Conservation (phyloP, 2,888 invertebrate species). For the Catocala sponsa region DNA sequence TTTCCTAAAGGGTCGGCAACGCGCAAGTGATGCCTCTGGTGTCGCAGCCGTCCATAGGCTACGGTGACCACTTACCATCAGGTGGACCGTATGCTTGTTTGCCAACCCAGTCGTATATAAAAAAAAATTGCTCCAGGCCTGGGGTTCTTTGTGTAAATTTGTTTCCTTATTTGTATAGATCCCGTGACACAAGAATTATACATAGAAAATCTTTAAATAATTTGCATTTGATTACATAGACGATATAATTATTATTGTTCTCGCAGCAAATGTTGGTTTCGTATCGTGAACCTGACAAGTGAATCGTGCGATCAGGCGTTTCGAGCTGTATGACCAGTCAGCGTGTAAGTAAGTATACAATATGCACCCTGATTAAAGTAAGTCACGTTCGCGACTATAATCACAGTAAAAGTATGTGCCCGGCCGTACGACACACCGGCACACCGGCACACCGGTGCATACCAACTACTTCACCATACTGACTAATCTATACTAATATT, state of each 20-base stretch:
- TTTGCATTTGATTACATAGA: background rate
- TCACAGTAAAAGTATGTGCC: conserved; percentile 46
- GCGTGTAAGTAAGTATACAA: conserved; percentile 9
- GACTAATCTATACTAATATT: too few relatives aligned
- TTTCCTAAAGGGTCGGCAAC: too few relatives aligned
- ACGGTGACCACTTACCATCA: too few relatives aligned
- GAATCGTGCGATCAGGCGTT: conserved; percentile 12
- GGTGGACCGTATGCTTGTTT: too few relatives aligned
- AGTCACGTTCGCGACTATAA: conserved; percentile 40
- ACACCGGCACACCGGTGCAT: conserved; percentile 27
- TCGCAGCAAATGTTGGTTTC: background rate
- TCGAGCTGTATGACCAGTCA: conserved; percentile 16
- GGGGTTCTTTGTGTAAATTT: too few relatives aligned
- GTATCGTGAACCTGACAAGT: background rate
- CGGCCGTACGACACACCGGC: conserved; percentile 11
- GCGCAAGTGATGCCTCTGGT: too few relatives aligned
- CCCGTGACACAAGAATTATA: too few relatives aligned
- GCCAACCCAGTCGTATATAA: too few relatives aligned
- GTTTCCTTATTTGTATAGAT: too few relatives aligned
- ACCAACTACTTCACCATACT: conserved; percentile 12
- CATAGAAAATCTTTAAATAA: too few relatives aligned
- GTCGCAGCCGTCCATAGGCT: too few relatives aligned
- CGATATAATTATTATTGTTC: background rate
- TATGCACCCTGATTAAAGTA: conserved; percentile 5
- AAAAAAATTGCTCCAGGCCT: too few relatives aligned